Conservation (phyloP, 2,888 invertebrate genomes). For the Orthosia cruda region DNA sequence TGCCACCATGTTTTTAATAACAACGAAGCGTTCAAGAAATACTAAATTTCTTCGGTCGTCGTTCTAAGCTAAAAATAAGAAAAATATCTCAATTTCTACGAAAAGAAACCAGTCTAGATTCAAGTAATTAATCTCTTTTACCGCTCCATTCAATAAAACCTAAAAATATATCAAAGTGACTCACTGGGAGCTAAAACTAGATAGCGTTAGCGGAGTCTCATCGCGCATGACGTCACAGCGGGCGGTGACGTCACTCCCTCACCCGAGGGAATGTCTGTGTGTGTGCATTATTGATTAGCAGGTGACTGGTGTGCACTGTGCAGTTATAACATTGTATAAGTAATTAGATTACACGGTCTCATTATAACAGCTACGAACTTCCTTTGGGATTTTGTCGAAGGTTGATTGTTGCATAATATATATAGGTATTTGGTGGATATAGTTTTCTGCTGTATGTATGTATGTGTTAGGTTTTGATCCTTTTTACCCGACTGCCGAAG, state of each 20-base stretch:
- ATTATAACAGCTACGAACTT: background rate
- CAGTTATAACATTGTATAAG: slow-evolving; percentile 34
- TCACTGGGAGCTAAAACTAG: slow-evolving; percentile 56
- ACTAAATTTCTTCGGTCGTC: background rate
- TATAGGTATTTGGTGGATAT: too few species aligned
- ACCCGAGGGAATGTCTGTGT: slow-evolving; percentile 36
- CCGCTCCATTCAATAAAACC: slow-evolving; percentile 41
- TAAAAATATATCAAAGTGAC: slow-evolving; percentile 59
- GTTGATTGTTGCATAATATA: slow-evolving; percentile 12
- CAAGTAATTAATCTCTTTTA: slow-evolving; percentile 17
- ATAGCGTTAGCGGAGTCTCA: slow-evolving; percentile 21
- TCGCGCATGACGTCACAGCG: slow-evolving; percentile 34
- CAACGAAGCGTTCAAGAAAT: background rate
- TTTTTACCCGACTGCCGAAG: too few species aligned
- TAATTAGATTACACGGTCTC: background rate
- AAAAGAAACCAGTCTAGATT: slow-evolving; percentile 6
- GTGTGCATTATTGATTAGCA: slow-evolving; percentile 59
- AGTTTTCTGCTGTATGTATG: too few species aligned
- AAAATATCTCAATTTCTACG: background rate
- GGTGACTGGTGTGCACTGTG: slow-evolving; percentile 36
- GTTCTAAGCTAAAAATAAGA: background rate
- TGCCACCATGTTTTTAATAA: background rate
- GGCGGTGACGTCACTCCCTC: slow-evolving; percentile 38
- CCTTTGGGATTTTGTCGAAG: slow-evolving; percentile 25
- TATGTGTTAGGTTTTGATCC: too few species aligned